Percentiles rank a stretch among this genome's conserved stretches.
Evolutionary conservation across 2,113 vertebrate genomes (phyloP).

Genomic region (Rhynchopsitta pachyrhyncha): DNA sequence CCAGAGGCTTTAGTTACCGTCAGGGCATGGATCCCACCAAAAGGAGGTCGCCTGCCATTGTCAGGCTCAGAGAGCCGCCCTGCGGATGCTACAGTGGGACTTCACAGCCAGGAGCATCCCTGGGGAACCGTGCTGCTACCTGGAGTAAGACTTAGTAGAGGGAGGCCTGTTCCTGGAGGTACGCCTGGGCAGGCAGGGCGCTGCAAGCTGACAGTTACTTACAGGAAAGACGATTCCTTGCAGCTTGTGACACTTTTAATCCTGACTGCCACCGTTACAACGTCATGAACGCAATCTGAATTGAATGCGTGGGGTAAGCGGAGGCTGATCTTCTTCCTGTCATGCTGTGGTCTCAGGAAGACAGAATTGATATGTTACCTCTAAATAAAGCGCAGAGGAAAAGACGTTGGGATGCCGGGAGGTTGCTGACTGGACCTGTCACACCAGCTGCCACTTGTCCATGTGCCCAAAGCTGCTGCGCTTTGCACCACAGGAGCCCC

Average conservation of each 20-base stretch:
- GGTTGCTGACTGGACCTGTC: background rate
- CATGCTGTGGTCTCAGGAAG: background rate
- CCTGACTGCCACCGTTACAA: background rate
- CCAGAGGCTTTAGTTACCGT: background rate
- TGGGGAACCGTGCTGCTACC: background rate
- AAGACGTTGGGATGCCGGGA: background rate
- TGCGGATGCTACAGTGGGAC: background rate
- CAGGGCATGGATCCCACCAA: background rate
- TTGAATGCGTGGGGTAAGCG: background rate
- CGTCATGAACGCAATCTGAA: rapidly evolving
- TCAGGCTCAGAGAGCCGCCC: background rate
- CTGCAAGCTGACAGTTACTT: background rate
- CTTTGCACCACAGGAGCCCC: background rate
- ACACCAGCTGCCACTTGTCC: background rate
- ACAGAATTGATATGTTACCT: background rate
- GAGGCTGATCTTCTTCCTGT: slow-evolving; percentile 7
- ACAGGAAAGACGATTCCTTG: background rate
- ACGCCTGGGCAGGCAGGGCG: background rate
- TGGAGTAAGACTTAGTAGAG: background rate
- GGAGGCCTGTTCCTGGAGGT: background rate
- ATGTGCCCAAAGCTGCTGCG: background rate
- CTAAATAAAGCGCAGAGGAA: slow-evolving; percentile 34
- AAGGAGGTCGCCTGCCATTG: background rate
- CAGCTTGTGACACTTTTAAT: background rate
- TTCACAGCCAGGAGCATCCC: background rate